Evolutionary conservation across 2,888 invertebrate species (phyloP), one percentile per base, ranked within the genome.

Genomic region (Hololepta plana): DNA sequence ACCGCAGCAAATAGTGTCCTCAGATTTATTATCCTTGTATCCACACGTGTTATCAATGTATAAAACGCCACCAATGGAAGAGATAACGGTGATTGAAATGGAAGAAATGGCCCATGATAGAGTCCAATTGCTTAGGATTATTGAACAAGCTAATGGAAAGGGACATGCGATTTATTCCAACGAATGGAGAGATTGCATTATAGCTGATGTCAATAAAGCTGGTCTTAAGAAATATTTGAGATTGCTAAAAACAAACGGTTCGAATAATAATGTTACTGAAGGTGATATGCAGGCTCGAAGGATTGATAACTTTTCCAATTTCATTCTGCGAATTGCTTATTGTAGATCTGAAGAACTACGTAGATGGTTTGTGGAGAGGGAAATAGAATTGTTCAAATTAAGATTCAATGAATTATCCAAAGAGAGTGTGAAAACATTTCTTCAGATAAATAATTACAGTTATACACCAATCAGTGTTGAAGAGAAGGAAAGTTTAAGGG

Each of bases 271-370:
- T 4, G 60, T 62, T 20, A 58, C 57, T 8, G 72, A 74, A 33
- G 45, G 55, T 2, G 73, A 77, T 43, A 47, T 72, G 21, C 67
- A 72, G 45, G 67, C 69, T 2, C 62, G 82, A 28, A 64, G 67
- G 15, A 67, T 69, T 33, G 96, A 98, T 53, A 77, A 84, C 43
- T 67, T 93, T 26, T 87, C 95, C 1, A 96, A 98, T 52, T 95
- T 81, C 49, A 82, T 95, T 40, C 59, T 96, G 3, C 64, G 93
- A 29, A 54, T 98, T 30, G 88, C 88, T 0, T 95, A 87, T 53
- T 93, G 90, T 46, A 67, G 80, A 42, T 74, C 76, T 12, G 80
- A 82, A 37, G 90, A 93, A 29, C 58, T 87, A 17, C 62, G 80
- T 15, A 67, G 64, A 31, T 96, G 96, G 95, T 90, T 91, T 47